phyloP scores from a whole-genome alignment of 2,113 vertebrate species.

The Hipposideros armiger region DNA sequence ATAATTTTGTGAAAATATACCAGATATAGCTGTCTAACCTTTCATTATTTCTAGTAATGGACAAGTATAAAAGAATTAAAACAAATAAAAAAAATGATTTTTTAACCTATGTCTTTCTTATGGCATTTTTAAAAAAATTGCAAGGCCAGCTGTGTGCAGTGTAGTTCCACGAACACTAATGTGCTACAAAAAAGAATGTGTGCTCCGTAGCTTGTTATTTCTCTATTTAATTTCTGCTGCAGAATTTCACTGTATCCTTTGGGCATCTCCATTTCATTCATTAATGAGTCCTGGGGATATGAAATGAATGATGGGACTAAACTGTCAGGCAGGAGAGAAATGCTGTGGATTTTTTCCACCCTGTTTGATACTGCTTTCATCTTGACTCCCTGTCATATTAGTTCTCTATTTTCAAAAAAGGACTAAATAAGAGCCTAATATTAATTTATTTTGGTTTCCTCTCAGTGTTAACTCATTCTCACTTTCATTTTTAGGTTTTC shows the following conservation, averaged over 20 bases:
- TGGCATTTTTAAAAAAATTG: not conserved
- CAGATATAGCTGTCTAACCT: not conserved
- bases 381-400: constrained; percentile 35
- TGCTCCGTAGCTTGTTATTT: constrained; percentile 52
- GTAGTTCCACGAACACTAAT: not conserved
- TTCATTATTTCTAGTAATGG: constrained; percentile 62
- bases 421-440: constrained; percentile 51
- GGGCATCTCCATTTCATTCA: constrained; percentile 71
- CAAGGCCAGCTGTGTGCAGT: not conserved
- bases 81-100: constrained; percentile 34
- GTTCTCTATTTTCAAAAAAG: constrained; percentile 34
- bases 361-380: constrained; percentile 42
- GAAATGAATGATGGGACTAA: constrained; percentile 71
- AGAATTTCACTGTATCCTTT: constrained; percentile 73
- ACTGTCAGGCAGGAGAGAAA: constrained; percentile 59
- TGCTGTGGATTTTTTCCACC: not conserved
- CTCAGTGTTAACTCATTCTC: constrained; percentile 53
- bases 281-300: constrained; percentile 77
- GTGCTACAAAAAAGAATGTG: not conserved
- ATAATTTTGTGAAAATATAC: constrained; percentile 46
- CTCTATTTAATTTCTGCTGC: constrained; percentile 74
- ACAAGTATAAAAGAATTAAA: constrained; percentile 51
- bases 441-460: constrained; percentile 61
- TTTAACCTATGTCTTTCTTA: constrained; percentile 20
- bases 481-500: constrained; percentile 63